These are phyloP conservation scores for Cydia pomonella DNA, from an alignment of 1,140 invertebrate genomes.

Conservation along the genomic window DNA sequence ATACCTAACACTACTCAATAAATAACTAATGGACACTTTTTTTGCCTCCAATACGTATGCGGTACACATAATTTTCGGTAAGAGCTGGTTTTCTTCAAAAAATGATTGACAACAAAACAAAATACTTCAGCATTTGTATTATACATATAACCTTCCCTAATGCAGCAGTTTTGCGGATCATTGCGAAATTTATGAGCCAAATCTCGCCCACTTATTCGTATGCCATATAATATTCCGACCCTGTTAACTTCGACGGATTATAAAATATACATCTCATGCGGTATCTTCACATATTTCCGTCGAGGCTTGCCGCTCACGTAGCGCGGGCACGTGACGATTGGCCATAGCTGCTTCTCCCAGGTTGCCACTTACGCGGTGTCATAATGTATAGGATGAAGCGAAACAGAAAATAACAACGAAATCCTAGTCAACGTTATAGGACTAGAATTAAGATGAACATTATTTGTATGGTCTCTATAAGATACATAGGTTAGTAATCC, in stretches of 20 bases:
- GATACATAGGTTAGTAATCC: no score
- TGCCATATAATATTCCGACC: constrained; percentile 8
- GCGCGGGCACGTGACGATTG: constrained; percentile 54
- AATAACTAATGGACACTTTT: no score
- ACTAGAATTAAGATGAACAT: no score
- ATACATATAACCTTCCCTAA: neutral
- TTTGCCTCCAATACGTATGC: no score
- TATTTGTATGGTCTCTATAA: no score
- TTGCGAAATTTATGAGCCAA: neutral
- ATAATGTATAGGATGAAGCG: constrained; percentile 19
- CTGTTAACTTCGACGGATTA: constrained; percentile 34
- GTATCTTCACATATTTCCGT: constrained; percentile 52
- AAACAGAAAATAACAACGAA: neutral
- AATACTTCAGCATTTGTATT: neutral
- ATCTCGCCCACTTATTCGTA: neutral
- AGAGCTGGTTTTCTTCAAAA: no score
- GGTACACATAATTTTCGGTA: no score
- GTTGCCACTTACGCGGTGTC: constrained; percentile 24
- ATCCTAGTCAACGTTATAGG: no score
- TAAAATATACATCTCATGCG: constrained; percentile 53
- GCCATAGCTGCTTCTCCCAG: constrained; percentile 42
- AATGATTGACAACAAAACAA: no score
- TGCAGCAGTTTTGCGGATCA: neutral
- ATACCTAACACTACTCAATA: no score
- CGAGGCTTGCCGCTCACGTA: constrained; percentile 49